Base-by-base conservation (phyloP, 2,113 vertebrate genomes). In the Vireo altiloquus region DNA sequence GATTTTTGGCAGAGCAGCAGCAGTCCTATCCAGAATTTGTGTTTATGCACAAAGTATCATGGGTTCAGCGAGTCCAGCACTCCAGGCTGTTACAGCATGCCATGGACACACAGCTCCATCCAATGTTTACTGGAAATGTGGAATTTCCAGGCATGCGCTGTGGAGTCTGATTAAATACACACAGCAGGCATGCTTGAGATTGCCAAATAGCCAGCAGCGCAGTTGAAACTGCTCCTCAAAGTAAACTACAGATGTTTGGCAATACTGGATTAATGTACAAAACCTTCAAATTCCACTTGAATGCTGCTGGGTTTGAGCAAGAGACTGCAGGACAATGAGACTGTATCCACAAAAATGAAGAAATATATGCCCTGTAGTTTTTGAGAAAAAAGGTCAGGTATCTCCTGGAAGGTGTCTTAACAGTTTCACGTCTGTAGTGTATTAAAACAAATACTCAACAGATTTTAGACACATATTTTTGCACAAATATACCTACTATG, bases 101-200 rank as follows among this genome's bases (percentile, higher is more conserved):
- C 59, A 33, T 33, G 59, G 23, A 63, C 86, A 86, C 82, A 60
- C 40, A 90, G 68, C 64, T 86, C 72, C 28, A 25, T 63, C 82
- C 92, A 86, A 44, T 81, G 69, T 92, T 96, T 96, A 92, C 69
- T 93, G 92, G 89, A 95, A 90, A 87, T 16, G 1, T 7, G 64
- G 76, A 66, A 64, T 81, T 90, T 66, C 80, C 77, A 89, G 64
- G 68, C 94, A 95, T 90, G 91, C 27, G 52, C 69, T 71, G 35
- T 59, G 18, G 39, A 53, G 17, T 44, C 79, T 50, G 80, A 86
- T 4, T 49, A 75, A 77, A 90, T 8, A 66, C 2, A 6, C 83
- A 81, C 64, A 86, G 71, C 82, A 89, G 89, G 82, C 44, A 11
- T 6, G 22, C 59, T 50, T 42, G 64, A 66, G 76, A 64, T 17